A percentile compares a stretch with the other conserved stretches of the same genome.
These are phyloP conservation scores for Furnarius figulus DNA, from an alignment of 2,113 vertebrate species.

Conservation along the genomic window DNA sequence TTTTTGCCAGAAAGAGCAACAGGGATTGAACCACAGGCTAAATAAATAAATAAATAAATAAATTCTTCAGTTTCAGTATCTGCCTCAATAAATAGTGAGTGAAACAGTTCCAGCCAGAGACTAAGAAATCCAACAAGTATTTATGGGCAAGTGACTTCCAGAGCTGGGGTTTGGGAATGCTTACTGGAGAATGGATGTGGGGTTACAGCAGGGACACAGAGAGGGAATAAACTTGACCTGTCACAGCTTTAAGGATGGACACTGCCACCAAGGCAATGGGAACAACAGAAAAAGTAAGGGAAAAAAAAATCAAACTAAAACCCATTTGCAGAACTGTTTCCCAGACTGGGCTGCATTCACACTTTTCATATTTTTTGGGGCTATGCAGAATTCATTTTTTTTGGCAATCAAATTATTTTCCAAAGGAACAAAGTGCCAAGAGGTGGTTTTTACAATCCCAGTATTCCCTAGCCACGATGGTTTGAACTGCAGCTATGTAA, in stretches of 20 bases:
- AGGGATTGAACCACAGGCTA: not conserved
- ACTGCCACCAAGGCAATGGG: not conserved
- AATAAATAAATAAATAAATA: not conserved
- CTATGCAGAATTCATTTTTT: not conserved
- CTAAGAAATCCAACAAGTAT: not conserved
- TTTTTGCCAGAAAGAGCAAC: not conserved
- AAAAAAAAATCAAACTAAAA: not conserved
- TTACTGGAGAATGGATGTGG: not conserved
- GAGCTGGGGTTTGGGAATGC: not conserved
- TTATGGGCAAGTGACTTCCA: not conserved
- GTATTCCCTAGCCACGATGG: not conserved
- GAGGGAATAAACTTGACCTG: not conserved
- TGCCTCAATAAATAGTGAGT: not conserved
- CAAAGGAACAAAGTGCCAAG: not conserved
- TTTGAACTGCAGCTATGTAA: not conserved
- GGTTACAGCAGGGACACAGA: not conserved
- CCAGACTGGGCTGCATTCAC: not conserved
- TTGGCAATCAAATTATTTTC: slow-evolving; percentile 11
- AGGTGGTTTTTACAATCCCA: not conserved
- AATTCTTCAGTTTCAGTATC: not conserved
- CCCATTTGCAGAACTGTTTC: not conserved
- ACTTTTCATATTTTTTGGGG: not conserved
- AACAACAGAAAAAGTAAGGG: not conserved
- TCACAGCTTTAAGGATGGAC: not conserved
- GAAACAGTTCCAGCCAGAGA: not conserved